Base-by-base conservation (phyloP, 2,888 invertebrate genomes). In the Andrena trimmerana region DNA sequence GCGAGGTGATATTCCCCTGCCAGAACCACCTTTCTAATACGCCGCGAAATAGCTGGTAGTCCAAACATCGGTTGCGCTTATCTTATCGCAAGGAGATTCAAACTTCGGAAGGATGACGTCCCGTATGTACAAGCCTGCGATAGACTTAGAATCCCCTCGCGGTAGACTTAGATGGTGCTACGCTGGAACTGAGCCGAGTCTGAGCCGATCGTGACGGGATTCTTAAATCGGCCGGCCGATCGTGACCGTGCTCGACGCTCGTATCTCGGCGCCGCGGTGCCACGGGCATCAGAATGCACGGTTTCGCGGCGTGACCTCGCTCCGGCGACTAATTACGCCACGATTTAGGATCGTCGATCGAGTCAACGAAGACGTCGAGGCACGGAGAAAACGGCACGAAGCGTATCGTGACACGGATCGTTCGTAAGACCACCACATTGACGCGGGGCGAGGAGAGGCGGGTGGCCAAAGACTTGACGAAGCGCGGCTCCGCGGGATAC, bases 391-490 rank as follows among this genome's bases (percentile, higher is more conserved):
- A 96, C 92, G 97, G 98, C 54, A 96, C 97, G 92, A 95, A 97
- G 83, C 96, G 97, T 88, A 97, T 98, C 87, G 98, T 98, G 33
- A 97, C 98, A 60, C 96, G 97, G 92, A 97, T 98, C 85, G 97
- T 98, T 70, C 95, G 97, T 84, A 98, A 98, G 94, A 97, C 98
- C 90, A 98, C 98, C 50, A 98, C 98, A 2, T 94, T 98, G 88
- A 97, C 97, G 84, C 95, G 98, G 20, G 98, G 98, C 57, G 98
- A 98, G 93, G 98, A 98, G 93, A 96, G 97, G 89, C 96, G 96
- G 84, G 95, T 96, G 97, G 94, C 96, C 52, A 97, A 98, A 92
- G 96, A 97, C 92, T 93, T 97, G 90, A 95, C 95, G 68, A 96
- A 96, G 92, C 95, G 95, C 77, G 96, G 95, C 7, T 93, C 94